A percentile compares a stretch with the other conserved stretches of the same genome.
Evolutionary conservation across 2,888 invertebrate genomes (phyloP).

Genomic region (Mythimna loreyi): DNA sequence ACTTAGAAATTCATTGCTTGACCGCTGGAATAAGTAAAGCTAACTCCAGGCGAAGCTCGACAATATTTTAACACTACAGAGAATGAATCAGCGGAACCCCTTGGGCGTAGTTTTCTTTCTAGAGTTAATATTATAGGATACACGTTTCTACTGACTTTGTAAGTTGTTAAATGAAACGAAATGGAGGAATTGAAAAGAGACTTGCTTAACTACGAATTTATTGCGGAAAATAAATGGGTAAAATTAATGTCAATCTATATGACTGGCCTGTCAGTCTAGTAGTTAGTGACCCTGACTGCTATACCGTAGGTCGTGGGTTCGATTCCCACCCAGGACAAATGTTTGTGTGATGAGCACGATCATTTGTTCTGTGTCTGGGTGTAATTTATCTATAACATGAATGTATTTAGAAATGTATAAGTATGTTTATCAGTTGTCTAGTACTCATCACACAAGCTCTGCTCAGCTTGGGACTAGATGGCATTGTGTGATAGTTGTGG

Average conservation of each 20-base stretch:
- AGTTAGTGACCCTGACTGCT: no score
- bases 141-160: not conserved
- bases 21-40: conserved; percentile 15
- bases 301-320: no score
- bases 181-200: not conserved
- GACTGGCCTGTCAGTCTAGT: no score
- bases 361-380: no score
- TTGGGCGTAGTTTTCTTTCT: conserved; percentile 2
- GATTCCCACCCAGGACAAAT: no score
- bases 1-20: conserved; percentile 29
- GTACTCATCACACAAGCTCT: no score
- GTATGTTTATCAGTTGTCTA: no score
- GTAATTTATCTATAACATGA: no score
- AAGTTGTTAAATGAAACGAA: not conserved
- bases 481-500: no score
- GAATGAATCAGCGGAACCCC: conserved; percentile 17
- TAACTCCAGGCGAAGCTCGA: not conserved
- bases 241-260: not conserved
- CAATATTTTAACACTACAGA: conserved; percentile 29
- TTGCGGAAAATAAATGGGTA: not conserved
- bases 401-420: no score
- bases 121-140: conserved; percentile 13
- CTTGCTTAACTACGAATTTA: not conserved
- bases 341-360: no score
- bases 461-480: no score